These are phyloP conservation scores for Bostrychus sinensis DNA, from an alignment of 2,113 vertebrate species.

Conservation along the genomic window DNA sequence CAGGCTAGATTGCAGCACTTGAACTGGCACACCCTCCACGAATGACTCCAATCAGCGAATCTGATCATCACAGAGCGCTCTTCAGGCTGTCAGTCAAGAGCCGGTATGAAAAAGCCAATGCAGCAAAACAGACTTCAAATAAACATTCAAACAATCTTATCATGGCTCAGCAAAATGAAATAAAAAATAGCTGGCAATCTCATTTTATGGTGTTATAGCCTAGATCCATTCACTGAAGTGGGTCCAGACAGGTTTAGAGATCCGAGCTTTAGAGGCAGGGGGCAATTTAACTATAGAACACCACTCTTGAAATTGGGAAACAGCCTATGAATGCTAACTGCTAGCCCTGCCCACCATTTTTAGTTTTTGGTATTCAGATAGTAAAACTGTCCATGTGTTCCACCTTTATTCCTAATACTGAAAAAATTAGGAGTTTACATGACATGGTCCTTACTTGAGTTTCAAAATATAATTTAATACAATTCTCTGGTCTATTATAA, in stretches of 20 bases:
- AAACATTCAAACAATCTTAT: background rate
- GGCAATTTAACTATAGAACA: too few relatives aligned
- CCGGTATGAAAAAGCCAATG: slow-evolving; percentile 3
- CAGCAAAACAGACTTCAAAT: slow-evolving; percentile 2
- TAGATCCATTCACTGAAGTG: background rate
- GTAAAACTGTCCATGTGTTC: too few relatives aligned
- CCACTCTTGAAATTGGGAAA: too few relatives aligned
- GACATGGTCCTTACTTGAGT: background rate
- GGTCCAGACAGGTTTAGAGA: too few relatives aligned
- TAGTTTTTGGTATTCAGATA: too few relatives aligned
- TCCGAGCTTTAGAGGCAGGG: too few relatives aligned
- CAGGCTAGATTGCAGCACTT: slow-evolving; percentile 61
- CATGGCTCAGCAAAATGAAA: background rate
- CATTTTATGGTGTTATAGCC: background rate
- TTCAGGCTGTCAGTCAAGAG: slow-evolving; percentile 46
- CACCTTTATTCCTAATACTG: too few relatives aligned
- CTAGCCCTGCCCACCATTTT: too few relatives aligned
- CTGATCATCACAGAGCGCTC: slow-evolving; percentile 33
- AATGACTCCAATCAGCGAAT: slow-evolving; percentile 63
- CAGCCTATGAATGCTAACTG: too few relatives aligned
- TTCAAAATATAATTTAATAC: background rate
- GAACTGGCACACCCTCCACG: slow-evolving; percentile 49
- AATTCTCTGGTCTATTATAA: background rate
- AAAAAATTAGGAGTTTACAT: background rate
- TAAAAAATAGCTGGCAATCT: background rate